Percentiles rank a stretch among this genome's conserved stretches.
These are phyloP conservation scores for Porites divaricata DNA, from an alignment of 92 coral and sea anemone species.

Conservation along the genomic window DNA sequence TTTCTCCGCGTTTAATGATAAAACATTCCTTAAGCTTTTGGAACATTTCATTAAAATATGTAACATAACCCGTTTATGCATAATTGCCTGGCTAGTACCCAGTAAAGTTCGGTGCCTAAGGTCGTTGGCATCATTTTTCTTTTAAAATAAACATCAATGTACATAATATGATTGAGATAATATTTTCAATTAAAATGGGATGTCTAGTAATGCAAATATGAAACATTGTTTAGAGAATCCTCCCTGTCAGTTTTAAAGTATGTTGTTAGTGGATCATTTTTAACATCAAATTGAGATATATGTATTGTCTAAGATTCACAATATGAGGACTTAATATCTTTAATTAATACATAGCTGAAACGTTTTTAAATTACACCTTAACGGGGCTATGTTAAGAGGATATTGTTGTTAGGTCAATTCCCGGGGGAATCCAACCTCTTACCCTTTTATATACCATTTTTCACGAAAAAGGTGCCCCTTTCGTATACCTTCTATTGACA, in stretches of 20 bases:
- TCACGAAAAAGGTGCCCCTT: no score
- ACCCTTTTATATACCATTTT: no score
- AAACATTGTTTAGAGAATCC: not conserved
- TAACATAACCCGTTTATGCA: slow-evolving; percentile 4
- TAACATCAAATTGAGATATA: not conserved
- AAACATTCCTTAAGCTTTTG: not conserved
- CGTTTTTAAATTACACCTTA: no score
- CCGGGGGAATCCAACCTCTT: no score
- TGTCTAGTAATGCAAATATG: not conserved
- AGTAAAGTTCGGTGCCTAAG: slow-evolving; percentile 14
- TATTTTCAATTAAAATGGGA: slow-evolving; percentile 7
- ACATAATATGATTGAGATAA: slow-evolving; percentile 11
- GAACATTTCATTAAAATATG: slow-evolving; percentile 40
- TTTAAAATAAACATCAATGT: not conserved
- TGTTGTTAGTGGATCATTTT: not conserved
- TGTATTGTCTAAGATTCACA: not conserved
- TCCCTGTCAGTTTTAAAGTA: not conserved
- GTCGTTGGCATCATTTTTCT: slow-evolving; percentile 22
- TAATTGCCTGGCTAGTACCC: not conserved
- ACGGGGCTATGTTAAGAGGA: no score
- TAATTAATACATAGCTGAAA: not conserved
- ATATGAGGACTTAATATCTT: not conserved
- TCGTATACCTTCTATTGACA: no score
- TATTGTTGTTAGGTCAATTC: no score
- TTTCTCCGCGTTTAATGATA: not conserved